phyloP scores from a whole-genome alignment of 1,140 invertebrate species.

The Lepidurus arcticus region DNA sequence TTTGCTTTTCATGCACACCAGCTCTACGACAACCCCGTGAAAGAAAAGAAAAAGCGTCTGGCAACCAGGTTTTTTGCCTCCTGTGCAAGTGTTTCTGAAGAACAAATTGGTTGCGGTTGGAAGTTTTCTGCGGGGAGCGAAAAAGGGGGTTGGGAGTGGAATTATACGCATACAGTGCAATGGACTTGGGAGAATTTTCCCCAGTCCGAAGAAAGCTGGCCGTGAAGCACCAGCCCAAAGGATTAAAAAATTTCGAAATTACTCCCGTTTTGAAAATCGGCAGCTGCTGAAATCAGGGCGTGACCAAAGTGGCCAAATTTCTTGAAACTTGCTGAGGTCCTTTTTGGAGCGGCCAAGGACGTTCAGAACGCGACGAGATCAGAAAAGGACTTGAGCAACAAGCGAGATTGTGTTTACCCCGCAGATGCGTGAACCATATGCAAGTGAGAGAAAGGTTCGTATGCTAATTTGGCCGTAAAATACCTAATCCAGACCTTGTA shows the following conservation, averaged over 20 bases:
- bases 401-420: background rate
- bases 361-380: background rate
- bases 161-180: background rate
- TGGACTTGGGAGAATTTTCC: background rate
- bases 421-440: background rate
- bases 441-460: too few species aligned
- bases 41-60: too few species aligned
- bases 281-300: background rate
- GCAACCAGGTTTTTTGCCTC: too few species aligned
- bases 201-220: background rate
- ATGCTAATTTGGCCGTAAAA: too few species aligned
- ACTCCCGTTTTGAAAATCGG: too few species aligned
- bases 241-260: too few species aligned
- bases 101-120: background rate
- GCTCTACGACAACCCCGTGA: too few species aligned
- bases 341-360: slow-evolving; percentile 17
- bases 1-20: too few species aligned
- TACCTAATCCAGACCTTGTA: too few species aligned
- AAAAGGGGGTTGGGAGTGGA: background rate
- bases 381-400: background rate
- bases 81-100: background rate
- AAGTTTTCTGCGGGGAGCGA: background rate
- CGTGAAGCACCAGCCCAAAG: background rate
- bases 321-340: background rate
- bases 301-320: background rate